Base-by-base conservation (phyloP, 2,888 invertebrate species). In the Mayetiola destructor region DNA sequence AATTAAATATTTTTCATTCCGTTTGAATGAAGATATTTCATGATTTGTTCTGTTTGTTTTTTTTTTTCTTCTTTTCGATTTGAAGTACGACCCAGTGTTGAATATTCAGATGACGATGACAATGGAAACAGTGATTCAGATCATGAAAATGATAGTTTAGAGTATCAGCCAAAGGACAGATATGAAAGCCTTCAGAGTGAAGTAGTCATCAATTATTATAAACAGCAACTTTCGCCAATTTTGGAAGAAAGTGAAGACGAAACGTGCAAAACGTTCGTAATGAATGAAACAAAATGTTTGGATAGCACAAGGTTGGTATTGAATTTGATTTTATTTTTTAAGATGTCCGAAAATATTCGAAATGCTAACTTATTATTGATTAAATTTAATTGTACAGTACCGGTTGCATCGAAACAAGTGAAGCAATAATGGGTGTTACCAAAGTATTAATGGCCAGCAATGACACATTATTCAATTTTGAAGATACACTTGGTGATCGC, bases 231-330 rank as follows among this genome's bases (percentile, higher is more conserved):
- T n/a, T 62, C 63, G 21, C 63, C 64, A 23, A 64, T 64, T 27
- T 52, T 64, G n/a, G 64, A 64, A 58, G 64, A 63, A 40, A 63
- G 62, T 48, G 64, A 64, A 59, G 64, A 64, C 37, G 64, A 64
- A 59, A 64, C 64, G 2, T 63, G 61, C 20, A 61, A 61, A 56
- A 64, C 64, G 29, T 64, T 64, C 57, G 59, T 63, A 20, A 56
- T 64, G 55, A 62, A 62, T 56, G 64, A 64, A 56, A 63, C 62
- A 20, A 62, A 61, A 58, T 60, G 60, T 57, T 59, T 64, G 30
- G 64, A 64, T 54, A 64, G 63, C 40, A 64, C 64, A 57, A 63
- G 63, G 63, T 63, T 21, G 32, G 30, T 37, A 37, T 10, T 37
- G 32, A 32, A 40, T 48, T 48, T 23, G 35, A 37, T 9, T 40